A percentile compares a stretch with the other conserved stretches of the same genome.
These are phyloP conservation scores for Stictonetta naevosa DNA, from an alignment of 2,113 vertebrate genomes.

Conservation along the genomic window DNA sequence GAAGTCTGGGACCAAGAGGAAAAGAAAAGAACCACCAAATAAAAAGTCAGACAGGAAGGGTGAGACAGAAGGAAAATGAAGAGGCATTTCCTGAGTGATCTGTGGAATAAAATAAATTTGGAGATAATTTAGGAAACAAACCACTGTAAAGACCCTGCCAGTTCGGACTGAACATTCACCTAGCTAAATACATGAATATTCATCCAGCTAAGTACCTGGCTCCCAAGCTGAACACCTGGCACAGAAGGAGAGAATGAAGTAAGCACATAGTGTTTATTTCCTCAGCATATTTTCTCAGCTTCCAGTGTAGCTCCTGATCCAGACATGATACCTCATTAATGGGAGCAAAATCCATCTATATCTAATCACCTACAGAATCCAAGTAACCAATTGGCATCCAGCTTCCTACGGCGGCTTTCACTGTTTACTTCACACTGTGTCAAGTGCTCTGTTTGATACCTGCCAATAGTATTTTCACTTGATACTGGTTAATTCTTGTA, in stretches of 20 bases:
- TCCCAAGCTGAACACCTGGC: not conserved
- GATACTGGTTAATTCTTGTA: not conserved
- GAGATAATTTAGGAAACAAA: not conserved
- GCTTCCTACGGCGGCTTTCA: not conserved
- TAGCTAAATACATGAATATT: not conserved
- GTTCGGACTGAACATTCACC: not conserved
- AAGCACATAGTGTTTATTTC: not conserved
- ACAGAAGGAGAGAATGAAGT: not conserved
- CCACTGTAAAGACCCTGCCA: not conserved
- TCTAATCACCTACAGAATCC: not conserved
- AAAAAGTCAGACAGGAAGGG: not conserved
- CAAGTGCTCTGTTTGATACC: not conserved
- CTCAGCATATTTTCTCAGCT: not conserved
- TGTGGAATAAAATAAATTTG: not conserved
- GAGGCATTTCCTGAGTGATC: not conserved
- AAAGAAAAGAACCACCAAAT: not conserved
- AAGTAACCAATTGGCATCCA: not conserved
- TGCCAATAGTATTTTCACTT: not conserved
- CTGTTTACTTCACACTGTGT: not conserved
- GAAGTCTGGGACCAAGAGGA: not conserved
- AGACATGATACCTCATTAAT: not conserved
- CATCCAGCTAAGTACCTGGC: not conserved
- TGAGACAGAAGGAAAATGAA: not conserved
- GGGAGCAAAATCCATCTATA: not conserved
- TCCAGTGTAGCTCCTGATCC: not conserved